These are phyloP conservation scores for Zaprionus inermis DNA, from an alignment of 1,140 invertebrate species.

Conservation along the genomic window DNA sequence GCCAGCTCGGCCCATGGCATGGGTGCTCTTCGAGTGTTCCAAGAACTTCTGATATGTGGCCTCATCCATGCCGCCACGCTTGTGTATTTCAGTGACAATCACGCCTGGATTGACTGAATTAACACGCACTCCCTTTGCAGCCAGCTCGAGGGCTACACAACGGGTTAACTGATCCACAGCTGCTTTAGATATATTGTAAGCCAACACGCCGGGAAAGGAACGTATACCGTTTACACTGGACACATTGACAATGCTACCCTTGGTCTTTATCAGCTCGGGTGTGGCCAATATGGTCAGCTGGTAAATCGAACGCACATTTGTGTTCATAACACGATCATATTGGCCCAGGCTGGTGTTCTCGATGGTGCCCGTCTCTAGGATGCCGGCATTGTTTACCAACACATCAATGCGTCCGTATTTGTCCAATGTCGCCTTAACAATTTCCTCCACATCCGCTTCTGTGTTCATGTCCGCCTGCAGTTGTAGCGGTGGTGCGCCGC, in stretches of 20 bases:
- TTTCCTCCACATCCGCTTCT: constrained; percentile 89
- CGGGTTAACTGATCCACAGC: constrained; percentile 95
- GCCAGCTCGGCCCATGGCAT: constrained; percentile 92
- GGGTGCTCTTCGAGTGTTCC: constrained; percentile 90
- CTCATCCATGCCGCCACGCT: constrained; percentile 89
- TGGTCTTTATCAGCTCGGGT: constrained; percentile 91
- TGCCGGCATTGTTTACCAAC: constrained; percentile 94
- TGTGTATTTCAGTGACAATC: constrained; percentile 91
- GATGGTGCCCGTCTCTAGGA: constrained; percentile 91
- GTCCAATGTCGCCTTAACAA: constrained; percentile 89
- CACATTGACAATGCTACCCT: constrained; percentile 95
- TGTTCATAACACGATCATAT: constrained; percentile 93
- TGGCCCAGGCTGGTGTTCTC: constrained; percentile 93
- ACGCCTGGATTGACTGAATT: constrained; percentile 95
- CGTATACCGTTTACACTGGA: constrained; percentile 94
- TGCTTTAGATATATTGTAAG: constrained; percentile 95
- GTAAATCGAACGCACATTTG: constrained; percentile 93
- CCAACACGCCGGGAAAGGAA: constrained; percentile 90
- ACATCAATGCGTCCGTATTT: constrained; percentile 91
- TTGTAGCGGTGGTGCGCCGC: constrained; percentile 47
- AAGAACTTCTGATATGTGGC: constrained; percentile 90
- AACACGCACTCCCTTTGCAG: constrained; percentile 91
- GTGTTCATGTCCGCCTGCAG: constrained; percentile 88
- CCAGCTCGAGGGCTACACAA: constrained; percentile 92
- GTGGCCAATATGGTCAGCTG: constrained; percentile 93